A percentile compares a stretch with the other conserved stretches of the same genome.
Evolutionary conservation across 1,140 invertebrate genomes (phyloP).

Genomic region (Nomia melanderi): DNA sequence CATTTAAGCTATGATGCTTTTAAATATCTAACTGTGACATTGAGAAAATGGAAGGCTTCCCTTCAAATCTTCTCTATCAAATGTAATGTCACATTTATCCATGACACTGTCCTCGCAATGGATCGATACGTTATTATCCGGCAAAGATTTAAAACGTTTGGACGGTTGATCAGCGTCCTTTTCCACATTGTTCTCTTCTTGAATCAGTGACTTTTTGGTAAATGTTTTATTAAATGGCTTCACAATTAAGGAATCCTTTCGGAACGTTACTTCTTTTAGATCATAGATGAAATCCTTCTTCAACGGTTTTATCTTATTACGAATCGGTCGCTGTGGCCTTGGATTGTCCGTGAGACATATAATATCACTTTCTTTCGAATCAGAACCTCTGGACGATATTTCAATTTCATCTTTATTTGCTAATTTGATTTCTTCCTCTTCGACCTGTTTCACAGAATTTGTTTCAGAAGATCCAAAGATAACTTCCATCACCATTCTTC

Average conservation of each 20-base stretch:
- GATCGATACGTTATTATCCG: slow-evolving; percentile 4
- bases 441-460: slow-evolving; percentile 11
- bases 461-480: slow-evolving; percentile 65
- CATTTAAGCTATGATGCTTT: not conserved
- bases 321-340: slow-evolving; percentile 79
- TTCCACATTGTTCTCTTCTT: slow-evolving; percentile 18
- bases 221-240: slow-evolving; percentile 22
- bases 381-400: not conserved
- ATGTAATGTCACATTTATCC: not conserved
- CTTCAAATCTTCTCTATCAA: not conserved
- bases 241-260: slow-evolving; percentile 25
- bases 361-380: slow-evolving; percentile 6
- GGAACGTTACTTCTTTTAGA: slow-evolving; percentile 66
- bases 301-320: slow-evolving; percentile 84
- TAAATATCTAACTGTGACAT: slow-evolving; percentile 20
- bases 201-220: not conserved
- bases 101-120: not conserved
- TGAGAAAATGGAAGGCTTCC: slow-evolving; percentile 3
- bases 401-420: not conserved
- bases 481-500: slow-evolving; percentile 72
- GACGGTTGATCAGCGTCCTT: slow-evolving; percentile 4
- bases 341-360: not conserved
- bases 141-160: slow-evolving; percentile 29
- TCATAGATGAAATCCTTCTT: slow-evolving; percentile 87
- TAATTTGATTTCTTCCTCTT: slow-evolving; percentile 1